Conservation (phyloP, 2,797 vertebrate species). For the Microctenopoma stevenorrisi region DNA sequence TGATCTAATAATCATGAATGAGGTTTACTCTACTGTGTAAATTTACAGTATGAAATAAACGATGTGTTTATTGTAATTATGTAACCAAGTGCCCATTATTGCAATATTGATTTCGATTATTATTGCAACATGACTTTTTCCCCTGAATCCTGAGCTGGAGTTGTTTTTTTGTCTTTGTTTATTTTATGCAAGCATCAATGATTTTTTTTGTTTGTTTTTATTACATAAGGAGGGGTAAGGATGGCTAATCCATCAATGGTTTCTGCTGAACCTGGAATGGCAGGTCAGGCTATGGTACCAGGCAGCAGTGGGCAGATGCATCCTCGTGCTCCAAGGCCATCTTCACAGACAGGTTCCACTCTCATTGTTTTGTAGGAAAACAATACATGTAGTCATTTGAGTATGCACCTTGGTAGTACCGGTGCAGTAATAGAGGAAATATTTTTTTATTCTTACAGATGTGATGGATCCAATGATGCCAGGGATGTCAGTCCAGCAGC, state of each 20-base stretch:
- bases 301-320: constrained; percentile 91
- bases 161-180: neutral
- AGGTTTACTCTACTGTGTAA: too few relatives aligned
- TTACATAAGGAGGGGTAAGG: constrained; percentile 87
- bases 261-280: constrained; percentile 87
- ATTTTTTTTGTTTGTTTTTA: neutral
- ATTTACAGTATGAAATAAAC: too few relatives aligned
- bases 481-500: constrained; percentile 89
- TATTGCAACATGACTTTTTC: too few relatives aligned
- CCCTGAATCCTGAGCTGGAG: too few relatives aligned
- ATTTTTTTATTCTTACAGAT: constrained; percentile 77
- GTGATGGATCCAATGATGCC: constrained; percentile 93
- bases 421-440: neutral
- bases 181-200: neutral
- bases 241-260: constrained; percentile 94
- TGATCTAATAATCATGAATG: too few relatives aligned
- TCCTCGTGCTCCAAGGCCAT: constrained; percentile 89
- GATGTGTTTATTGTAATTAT: too few relatives aligned
- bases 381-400: constrained; percentile 12
- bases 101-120: too few relatives aligned
- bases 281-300: constrained; percentile 88
- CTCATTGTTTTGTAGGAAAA: constrained; percentile 31
- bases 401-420: neutral
- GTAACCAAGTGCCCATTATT: too few relatives aligned
- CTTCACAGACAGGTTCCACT: constrained; percentile 91